Evolutionary conservation across 2,888 invertebrate genomes (phyloP).

Genomic region (Clostera curtula): DNA sequence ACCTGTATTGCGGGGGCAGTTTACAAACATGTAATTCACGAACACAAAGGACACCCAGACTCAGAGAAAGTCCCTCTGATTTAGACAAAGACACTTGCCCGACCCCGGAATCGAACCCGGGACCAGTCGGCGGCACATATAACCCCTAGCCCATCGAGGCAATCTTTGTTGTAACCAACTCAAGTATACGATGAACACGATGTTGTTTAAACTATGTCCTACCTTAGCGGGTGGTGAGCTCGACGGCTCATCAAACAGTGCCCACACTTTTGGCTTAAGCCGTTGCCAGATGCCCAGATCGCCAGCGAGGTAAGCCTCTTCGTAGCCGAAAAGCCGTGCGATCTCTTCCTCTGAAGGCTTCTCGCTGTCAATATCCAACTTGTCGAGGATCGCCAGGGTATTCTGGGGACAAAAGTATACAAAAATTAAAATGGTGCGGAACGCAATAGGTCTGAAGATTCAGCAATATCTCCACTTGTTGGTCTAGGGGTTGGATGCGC

Average conservation of each 20-base stretch:
- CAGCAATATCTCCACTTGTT: not conserved
- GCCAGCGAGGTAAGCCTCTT: constrained; percentile 87
- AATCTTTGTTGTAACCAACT: too few relatives aligned
- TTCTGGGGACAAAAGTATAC: constrained; percentile 76
- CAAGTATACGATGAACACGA: too few relatives aligned
- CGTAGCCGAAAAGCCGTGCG: constrained; percentile 92
- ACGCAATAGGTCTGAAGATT: not conserved
- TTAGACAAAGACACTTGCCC: too few relatives aligned
- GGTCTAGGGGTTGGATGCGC: too few relatives aligned
- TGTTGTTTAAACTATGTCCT: too few relatives aligned
- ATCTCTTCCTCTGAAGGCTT: constrained; percentile 94
- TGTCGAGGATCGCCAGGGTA: constrained; percentile 95
- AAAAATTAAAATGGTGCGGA: not conserved
- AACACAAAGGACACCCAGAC: too few relatives aligned
- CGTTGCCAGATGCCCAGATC: constrained; percentile 91
- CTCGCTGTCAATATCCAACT: constrained; percentile 95
- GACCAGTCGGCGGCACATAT: too few relatives aligned
- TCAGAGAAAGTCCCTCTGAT: too few relatives aligned
- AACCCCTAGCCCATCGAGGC: too few relatives aligned
- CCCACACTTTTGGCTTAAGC: constrained; percentile 94
- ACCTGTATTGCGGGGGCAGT: too few relatives aligned
- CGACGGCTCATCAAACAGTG: constrained; percentile 96
- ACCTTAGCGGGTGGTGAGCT: constrained; percentile 95
- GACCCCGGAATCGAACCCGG: too few relatives aligned
- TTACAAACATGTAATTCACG: too few relatives aligned